Conservation (phyloP, 2,113 vertebrate species). For the Clupea harengus region DNA sequence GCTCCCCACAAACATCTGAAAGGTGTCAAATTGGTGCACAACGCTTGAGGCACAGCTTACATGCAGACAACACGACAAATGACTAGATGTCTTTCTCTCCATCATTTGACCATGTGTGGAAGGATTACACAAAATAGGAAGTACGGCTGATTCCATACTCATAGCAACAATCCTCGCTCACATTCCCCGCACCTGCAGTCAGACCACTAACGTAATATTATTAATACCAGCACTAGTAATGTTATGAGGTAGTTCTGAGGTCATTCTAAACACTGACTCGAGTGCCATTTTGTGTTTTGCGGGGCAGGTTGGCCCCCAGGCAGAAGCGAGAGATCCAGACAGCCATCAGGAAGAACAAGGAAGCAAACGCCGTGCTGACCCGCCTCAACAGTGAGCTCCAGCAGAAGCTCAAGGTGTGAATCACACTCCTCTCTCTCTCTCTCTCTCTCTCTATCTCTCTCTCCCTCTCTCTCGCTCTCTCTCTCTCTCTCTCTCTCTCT, state of each 20-base stretch:
- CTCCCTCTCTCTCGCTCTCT: background rate
- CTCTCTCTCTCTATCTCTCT: background rate
- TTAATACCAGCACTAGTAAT: background rate
- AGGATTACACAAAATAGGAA: background rate
- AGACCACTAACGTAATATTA: background rate
- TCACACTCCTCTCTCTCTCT: background rate
- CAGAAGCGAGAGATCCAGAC: slow-evolving; percentile 93
- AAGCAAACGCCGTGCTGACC: slow-evolving; percentile 89
- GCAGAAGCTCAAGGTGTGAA: slow-evolving; percentile 92
- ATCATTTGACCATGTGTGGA: background rate
- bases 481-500: background rate
- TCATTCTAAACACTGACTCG: background rate
- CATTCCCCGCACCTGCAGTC: background rate
- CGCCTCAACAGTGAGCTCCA: slow-evolving; percentile 96
- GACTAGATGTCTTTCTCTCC: background rate
- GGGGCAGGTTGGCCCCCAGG: slow-evolving; percentile 78
- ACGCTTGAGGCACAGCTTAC: background rate
- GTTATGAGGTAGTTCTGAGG: background rate
- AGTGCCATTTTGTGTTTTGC: background rate
- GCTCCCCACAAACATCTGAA: background rate
- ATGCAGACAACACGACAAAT: background rate
- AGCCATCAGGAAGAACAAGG: slow-evolving; percentile 93
- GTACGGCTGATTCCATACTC: background rate
- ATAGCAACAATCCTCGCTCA: background rate
- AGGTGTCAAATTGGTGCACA: background rate